These are phyloP conservation scores for Gymnothorax reevesii DNA, from an alignment of 2,797 vertebrate species.

Conservation along the genomic window DNA sequence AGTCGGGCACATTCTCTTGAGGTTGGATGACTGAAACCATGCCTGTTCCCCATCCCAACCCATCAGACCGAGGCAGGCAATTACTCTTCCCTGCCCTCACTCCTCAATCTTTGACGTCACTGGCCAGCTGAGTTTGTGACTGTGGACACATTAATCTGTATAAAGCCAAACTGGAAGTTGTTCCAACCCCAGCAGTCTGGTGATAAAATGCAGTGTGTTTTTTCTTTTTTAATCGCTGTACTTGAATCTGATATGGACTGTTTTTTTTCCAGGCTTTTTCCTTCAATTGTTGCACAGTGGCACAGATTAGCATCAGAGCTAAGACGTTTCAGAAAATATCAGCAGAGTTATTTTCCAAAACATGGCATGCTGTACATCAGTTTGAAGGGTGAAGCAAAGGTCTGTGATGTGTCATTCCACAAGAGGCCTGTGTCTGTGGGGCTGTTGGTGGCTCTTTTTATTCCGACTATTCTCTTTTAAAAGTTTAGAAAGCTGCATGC, in stretches of 20 bases:
- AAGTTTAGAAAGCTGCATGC: neutral
- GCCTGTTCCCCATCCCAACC: neutral
- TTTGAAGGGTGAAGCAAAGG: neutral
- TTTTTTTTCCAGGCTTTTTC: neutral
- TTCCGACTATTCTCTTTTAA: neutral
- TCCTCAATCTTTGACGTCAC: conserved; percentile 8
- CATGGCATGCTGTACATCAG: neutral
- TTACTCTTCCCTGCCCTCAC: conserved; percentile 9
- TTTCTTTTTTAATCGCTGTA: neutral
- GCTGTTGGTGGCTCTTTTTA: neutral
- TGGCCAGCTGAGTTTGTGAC: conserved; percentile 7
- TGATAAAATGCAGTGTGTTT: neutral
- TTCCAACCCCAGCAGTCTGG: neutral
- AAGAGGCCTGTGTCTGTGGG: neutral
- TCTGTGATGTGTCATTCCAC: neutral
- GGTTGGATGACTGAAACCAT: neutral
- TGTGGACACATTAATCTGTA: neutral
- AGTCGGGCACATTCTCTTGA: neutral
- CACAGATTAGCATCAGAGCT: neutral
- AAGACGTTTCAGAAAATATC: neutral
- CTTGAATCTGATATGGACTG: neutral
- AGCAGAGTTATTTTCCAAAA: neutral
- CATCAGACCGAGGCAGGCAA: conserved; percentile 21
- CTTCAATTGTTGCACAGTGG: neutral
- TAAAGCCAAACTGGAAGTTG: neutral